Evolutionary conservation across 2,113 vertebrate genomes (phyloP), one percentile per base, ranked within the genome.

Genomic region (Pavo muticus): DNA sequence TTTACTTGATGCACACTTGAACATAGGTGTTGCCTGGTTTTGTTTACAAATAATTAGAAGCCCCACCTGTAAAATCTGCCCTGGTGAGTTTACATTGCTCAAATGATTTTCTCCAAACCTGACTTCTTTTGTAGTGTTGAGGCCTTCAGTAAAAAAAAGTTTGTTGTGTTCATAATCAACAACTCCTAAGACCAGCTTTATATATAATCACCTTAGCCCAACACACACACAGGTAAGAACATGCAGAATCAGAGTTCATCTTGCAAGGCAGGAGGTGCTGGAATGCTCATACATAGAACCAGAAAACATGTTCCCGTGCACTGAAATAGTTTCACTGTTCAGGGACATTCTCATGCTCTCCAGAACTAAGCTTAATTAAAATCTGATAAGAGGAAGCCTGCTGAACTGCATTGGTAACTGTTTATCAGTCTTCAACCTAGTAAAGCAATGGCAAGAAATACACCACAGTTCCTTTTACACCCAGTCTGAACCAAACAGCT

Each of bases 21-120:
- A 57, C 45, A 83, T 81, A 72, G 23, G 77, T 52, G 60, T 15
- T 2, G 17, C 12, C 79, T 93, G 76, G 2, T 63, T 88, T 56
- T 95, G 90, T 91, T 96, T 91, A 93, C 87, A 94, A 94, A 91
- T 64, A 93, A 83, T 83, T 94, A 94, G 77, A 83, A 95, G 75
- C 85, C 93, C 90, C 91, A 89, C 89, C 93, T 95, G 56, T 80
- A 89, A 94, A 71, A 84, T 47, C 71, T 84, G 87, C 87, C 76
- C 64, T n/a, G 14, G 64, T 86, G 69, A 76, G 50, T 71, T 83
- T 73, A 86, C 60, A 60, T 82, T 40, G 30, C 91, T 94, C 56
- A 88, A 71, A 77, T 16, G 1, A 68, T 68, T 92, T 92, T 83
- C 90, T 91, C 76, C 56, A 86, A 95, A 95, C 75, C 64, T 37